phyloP scores from a whole-genome alignment of 2,113 vertebrate genomes.

The Phalacrocorax pelagicus region DNA sequence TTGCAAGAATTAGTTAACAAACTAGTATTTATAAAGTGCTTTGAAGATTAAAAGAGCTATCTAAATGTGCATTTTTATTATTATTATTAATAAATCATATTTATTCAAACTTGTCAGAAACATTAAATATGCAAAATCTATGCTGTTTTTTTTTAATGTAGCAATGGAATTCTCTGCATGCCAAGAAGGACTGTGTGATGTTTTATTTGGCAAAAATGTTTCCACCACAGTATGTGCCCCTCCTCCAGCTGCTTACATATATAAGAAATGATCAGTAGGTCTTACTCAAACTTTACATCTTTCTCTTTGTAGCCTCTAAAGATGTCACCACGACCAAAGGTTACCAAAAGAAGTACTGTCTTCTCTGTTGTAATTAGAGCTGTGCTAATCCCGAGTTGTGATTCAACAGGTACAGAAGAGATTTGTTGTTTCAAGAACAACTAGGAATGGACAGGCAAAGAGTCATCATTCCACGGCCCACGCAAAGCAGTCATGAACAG shows the following conservation, averaged over 20 bases:
- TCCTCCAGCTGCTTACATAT: not conserved
- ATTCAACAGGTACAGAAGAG: not conserved
- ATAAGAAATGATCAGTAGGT: not conserved
- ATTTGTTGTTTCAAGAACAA: not conserved
- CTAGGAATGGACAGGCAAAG: not conserved
- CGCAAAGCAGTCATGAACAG: not conserved
- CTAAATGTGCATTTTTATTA: not conserved
- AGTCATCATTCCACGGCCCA: rapidly evolving
- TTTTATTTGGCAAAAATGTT: not conserved
- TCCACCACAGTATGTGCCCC: not conserved
- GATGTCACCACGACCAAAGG: not conserved
- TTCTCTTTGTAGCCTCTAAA: not conserved
- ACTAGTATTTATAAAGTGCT: slow-evolving; percentile 15
- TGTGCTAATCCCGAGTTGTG: not conserved
- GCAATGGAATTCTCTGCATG: not conserved
- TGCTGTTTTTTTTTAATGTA: not conserved
- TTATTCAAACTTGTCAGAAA: slow-evolving; percentile 47
- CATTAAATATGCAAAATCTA: not conserved
- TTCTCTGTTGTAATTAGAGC: not conserved
- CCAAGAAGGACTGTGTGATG: not conserved
- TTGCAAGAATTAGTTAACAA: slow-evolving; percentile 34
- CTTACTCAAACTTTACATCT: not conserved
- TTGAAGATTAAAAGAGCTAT: slow-evolving; percentile 24
- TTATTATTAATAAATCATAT: slow-evolving; percentile 20
- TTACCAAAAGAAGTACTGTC: not conserved